A percentile compares a stretch with the other conserved stretches of the same genome.
Conservation (phyloP, 2,888 invertebrate genomes). For the Scaptomyza polygonia region DNA sequence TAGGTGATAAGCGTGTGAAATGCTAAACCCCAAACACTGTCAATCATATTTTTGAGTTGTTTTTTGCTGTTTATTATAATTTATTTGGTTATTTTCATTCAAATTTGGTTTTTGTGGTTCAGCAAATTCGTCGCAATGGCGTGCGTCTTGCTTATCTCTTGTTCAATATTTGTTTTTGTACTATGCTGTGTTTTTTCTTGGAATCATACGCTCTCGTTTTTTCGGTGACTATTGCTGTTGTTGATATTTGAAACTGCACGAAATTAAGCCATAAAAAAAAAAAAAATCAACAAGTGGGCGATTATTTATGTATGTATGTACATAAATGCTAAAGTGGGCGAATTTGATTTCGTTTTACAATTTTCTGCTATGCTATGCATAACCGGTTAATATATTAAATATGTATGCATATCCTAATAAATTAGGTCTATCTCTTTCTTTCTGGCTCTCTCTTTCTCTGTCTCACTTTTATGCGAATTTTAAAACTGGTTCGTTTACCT, state of each 20-base stretch:
- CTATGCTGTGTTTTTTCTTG: conserved; percentile 3
- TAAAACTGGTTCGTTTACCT: conserved; percentile 36
- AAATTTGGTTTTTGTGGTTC: background rate
- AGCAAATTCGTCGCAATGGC: conserved; percentile 27
- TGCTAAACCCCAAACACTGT: conserved; percentile 26
- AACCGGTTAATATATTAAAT: conserved; percentile 35
- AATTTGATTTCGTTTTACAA: conserved; percentile 11
- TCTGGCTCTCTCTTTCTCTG: background rate
- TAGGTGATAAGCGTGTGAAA: conserved; percentile 57
- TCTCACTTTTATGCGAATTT: conserved; percentile 3
- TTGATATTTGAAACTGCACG: conserved; percentile 18
- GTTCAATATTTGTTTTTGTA: background rate
- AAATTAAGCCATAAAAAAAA: conserved; percentile 12
- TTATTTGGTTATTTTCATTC: conserved; percentile 2
- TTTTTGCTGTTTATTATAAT: background rate
- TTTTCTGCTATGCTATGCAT: background rate
- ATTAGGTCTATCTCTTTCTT: conserved; percentile 33
- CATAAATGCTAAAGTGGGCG: background rate
- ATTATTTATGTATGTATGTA: conserved; percentile 11
- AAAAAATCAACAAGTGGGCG: conserved; percentile 30
- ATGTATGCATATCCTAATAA: conserved; percentile 40
- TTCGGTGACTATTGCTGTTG: conserved; percentile 1
- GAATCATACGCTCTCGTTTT: conserved; percentile 3
- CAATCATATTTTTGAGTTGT: conserved; percentile 6
- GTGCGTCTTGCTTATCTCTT: conserved; percentile 35